Evolutionary conservation across 2,888 invertebrate genomes (phyloP).

Genomic region (Rotaria magnacalcarata): DNA sequence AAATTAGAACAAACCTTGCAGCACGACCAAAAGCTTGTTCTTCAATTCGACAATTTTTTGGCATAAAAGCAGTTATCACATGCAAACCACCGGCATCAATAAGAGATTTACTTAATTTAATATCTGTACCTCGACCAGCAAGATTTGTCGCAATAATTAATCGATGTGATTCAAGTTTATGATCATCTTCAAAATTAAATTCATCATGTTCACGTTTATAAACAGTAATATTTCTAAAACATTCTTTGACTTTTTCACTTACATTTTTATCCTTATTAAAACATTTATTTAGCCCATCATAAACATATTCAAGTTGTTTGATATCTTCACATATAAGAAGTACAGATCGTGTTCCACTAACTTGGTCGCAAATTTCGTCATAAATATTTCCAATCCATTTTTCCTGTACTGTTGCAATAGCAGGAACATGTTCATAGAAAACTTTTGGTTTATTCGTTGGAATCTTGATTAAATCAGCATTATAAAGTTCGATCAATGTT

Average conservation of each 20-base stretch:
- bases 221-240: not conserved
- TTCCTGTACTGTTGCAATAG: not conserved
- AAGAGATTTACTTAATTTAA: not conserved
- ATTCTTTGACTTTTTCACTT: not conserved
- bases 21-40: constrained; percentile 8
- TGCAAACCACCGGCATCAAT: not conserved
- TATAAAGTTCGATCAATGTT: constrained; percentile 48
- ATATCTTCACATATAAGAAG: constrained; percentile 45
- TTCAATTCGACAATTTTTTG: not conserved
- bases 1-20: no score
- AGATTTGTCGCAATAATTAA: not conserved
- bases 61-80: not conserved
- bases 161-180: not conserved
- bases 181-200: not conserved
- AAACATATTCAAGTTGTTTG: not conserved
- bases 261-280: not conserved
- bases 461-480: constrained; percentile 45
- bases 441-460: constrained; percentile 47
- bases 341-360: constrained; percentile 44
- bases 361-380: constrained; percentile 48
- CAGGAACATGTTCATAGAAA: constrained; percentile 42
- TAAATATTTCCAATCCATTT: constrained; percentile 33
- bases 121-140: constrained; percentile 52
- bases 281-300: not conserved
- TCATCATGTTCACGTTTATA: not conserved